Conservation (phyloP, 2,888 invertebrate genomes). For the Chromoteleia sp. region DNA sequence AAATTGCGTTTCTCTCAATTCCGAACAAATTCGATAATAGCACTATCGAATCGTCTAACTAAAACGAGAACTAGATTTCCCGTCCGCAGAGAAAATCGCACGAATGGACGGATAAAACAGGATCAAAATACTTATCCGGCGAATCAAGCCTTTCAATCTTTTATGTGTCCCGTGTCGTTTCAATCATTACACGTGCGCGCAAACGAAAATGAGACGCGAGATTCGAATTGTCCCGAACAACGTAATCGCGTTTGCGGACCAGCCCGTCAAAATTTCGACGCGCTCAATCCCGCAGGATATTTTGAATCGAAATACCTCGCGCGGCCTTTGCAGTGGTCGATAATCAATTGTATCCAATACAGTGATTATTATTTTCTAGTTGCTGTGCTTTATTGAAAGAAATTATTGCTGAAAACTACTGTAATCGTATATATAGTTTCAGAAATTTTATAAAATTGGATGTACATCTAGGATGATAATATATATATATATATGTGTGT, state of each 20-base stretch:
- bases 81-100: conserved; percentile 64
- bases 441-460: too few species aligned
- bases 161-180: conserved; percentile 59
- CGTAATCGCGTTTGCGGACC: conserved; percentile 24
- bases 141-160: conserved; percentile 63
- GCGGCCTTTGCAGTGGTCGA: background rate
- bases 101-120: conserved; percentile 64
- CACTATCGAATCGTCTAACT: conserved; percentile 67
- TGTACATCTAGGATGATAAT: too few species aligned
- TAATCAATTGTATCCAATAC: background rate
- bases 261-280: conserved; percentile 37
- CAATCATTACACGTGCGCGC: conserved; percentile 55
- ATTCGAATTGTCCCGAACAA: conserved; percentile 24
- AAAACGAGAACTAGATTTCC: conserved; percentile 69
- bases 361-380: background rate
- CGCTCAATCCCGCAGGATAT: background rate
- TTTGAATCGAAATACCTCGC: background rate
- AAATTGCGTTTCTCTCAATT: conserved; percentile 75
- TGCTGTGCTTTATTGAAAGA: too few species aligned
- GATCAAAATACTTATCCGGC: conserved; percentile 68
- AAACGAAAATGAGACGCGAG: conserved; percentile 39
- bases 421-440: too few species aligned
- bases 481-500: too few species aligned
- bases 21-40: conserved; percentile 72
- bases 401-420: too few species aligned